These are phyloP conservation scores for Eristalis tenax DNA, from an alignment of 2,888 invertebrate species.

Conservation along the genomic window DNA sequence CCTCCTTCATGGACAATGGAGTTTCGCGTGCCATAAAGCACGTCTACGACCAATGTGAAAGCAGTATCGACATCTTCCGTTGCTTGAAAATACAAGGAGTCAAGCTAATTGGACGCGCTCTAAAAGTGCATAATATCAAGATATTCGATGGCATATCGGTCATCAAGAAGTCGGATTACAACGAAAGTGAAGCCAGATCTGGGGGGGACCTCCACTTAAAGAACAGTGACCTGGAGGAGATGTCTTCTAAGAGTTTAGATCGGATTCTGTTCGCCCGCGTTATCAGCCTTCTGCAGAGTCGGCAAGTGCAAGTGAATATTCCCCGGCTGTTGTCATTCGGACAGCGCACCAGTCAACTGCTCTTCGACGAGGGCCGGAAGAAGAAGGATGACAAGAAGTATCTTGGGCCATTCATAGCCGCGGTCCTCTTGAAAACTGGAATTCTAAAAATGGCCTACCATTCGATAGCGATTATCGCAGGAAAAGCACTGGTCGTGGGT, in stretches of 20 bases:
- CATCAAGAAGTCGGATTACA: conserved; percentile 77
- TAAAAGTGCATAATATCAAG: conserved; percentile 84
- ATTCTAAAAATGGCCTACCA: conserved; percentile 89
- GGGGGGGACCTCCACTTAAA: conserved; percentile 81
- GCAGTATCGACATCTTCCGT: conserved; percentile 85
- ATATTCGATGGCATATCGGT: conserved; percentile 85
- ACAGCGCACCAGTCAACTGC: conserved; percentile 80
- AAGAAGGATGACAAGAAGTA: conserved; percentile 84
- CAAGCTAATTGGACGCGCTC: conserved; percentile 85
- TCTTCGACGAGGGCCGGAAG: conserved; percentile 83
- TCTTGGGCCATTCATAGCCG: conserved; percentile 86
- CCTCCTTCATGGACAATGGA: conserved; percentile 76
- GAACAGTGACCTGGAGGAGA: conserved; percentile 84
- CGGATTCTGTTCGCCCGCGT: conserved; percentile 83
- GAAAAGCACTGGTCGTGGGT: conserved; percentile 90
- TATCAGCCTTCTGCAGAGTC: conserved; percentile 84
- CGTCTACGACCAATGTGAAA: conserved; percentile 83
- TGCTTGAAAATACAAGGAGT: conserved; percentile 88
- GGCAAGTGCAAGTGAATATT: conserved; percentile 83
- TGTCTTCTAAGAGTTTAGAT: conserved; percentile 85
- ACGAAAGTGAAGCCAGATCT: conserved; percentile 63
- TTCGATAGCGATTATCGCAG: conserved; percentile 88
- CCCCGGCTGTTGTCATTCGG: conserved; percentile 82
- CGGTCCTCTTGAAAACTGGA: conserved; percentile 87
- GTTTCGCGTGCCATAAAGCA: conserved; percentile 78